Evolutionary conservation across 2,888 invertebrate species (phyloP), one percentile per base, ranked within the genome.

Genomic region (Calliscelio sp.): DNA sequence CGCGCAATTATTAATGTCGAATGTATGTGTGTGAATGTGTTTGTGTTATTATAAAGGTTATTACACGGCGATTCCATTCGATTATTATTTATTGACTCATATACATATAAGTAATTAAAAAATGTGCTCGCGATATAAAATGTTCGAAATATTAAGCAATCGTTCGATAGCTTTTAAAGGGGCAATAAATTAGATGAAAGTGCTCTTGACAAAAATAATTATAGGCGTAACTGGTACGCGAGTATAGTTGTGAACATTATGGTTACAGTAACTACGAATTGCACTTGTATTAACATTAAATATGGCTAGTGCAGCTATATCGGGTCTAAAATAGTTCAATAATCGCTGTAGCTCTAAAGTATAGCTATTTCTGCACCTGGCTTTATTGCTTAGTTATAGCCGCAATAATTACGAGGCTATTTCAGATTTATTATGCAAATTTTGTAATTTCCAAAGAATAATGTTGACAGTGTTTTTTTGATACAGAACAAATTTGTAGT

Each of bases 321-420:
- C 25, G 46, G 16, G 16, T 28, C 28, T 63, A 63, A 53, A 74
- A 74, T 63, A 74, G 53, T 63, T 74, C 35, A 41, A 74, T 74
- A 74, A 63, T 63, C 51, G 28, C 10, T 63, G 63, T 24, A 61
- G n/a, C 61, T 61, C 14, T n/a, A 61, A 74, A 63, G 41, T 63
- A 44, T 63, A 74, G 63, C 10, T 38, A 53, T 20, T 74, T 73
- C 61, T 51, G 51, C 61, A 61, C 28, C 63, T 24, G 32, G 44
- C 63, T 74, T 63, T 53, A 74, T 53, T 41, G 53, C 22, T 41
- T 59, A n/a, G 63, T 74, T 53, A 75, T 55, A 18, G 25, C 16
- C 46, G 8, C 28, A 35, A 49, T 49, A 59, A 73, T 73, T 73
- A 59, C 38, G 20, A 49, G 32, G 16, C 49, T 24, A 73, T 73